A percentile compares a stretch with the other conserved stretches of the same genome.
Evolutionary conservation across 1,140 invertebrate genomes (phyloP).

Genomic region (Pseudobourletiella spinata): DNA sequence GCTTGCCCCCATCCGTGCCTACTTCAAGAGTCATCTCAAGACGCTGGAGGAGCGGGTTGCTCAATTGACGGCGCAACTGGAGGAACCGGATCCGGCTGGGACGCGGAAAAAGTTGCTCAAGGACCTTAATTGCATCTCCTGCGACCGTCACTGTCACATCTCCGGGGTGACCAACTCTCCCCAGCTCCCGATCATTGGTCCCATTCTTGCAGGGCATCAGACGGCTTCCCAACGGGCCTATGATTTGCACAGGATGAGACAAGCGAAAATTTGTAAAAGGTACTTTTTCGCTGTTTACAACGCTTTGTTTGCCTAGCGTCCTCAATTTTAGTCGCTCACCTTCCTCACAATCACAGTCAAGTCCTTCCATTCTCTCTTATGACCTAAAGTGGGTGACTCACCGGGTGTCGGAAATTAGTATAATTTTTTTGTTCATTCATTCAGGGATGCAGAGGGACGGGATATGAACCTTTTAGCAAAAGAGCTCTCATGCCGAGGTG

Average conservation of each 20-base stretch:
- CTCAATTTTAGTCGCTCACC: neutral
- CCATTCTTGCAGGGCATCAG: constrained; percentile 40
- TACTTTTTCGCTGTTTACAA: neutral
- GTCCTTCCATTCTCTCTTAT: neutral
- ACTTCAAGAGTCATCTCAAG: constrained; percentile 53
- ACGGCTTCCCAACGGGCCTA: constrained; percentile 25
- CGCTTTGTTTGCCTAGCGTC: neutral
- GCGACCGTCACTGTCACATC: constrained; percentile 61
- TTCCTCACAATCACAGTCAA: neutral
- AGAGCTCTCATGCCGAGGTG: neutral
- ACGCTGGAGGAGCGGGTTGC: constrained; percentile 55
- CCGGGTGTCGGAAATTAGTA: too few relatives aligned
- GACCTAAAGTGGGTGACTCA: too few relatives aligned
- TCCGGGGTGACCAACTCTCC: constrained; percentile 47
- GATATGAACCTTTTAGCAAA: constrained; percentile 7
- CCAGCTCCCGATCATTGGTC: constrained; percentile 42
- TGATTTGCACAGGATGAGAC: constrained; percentile 29
- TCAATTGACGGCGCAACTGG: constrained; percentile 45
- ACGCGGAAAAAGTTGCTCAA: constrained; percentile 52
- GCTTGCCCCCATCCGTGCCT: constrained; percentile 54
- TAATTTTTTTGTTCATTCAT: neutral
- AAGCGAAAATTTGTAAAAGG: constrained; percentile 2
- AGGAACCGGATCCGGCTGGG: constrained; percentile 59
- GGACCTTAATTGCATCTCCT: constrained; percentile 58
- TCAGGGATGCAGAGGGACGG: constrained; percentile 10